Evolutionary conservation across 2,113 vertebrate genomes (phyloP), one percentile per base, ranked within the genome.

Genomic region (Xerus inauris): DNA sequence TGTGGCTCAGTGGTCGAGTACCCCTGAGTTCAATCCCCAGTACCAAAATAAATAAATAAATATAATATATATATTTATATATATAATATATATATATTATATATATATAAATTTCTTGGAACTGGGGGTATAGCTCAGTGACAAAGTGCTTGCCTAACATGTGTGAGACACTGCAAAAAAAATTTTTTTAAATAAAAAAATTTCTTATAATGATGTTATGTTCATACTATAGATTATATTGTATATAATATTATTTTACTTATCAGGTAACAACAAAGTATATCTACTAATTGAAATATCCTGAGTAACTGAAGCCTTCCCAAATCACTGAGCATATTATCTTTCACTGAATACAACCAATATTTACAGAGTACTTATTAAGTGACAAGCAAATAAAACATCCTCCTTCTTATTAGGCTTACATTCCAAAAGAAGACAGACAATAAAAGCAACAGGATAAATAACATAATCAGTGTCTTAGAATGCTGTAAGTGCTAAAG

Each of bases 211-310:
- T 22, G 6, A 84, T n/a, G 45, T n/a, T 38, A 73, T 57, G 77
- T 91, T 38, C 62, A 76, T 32, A 65, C 57, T n/a, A 4, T 5
- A 59, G 19, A 67, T 16, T 5, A 42, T 5, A 81, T 54, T 77
- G 45, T 94, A 91, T 32, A 62, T n/a, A 77, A 82, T 26, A 38
- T 11, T 47, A 40, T 40, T 51, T 89, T 81, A 72, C 30, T 47
- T 6, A 91, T 62, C 49, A 47, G 30, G 26, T 49, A 81, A 86
- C 11, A 91, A 45, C 20, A 87, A 92, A 72, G 9, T 67, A 45
- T 40, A 93, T 81, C 45, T 76, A 85, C 45, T 76, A 71, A 91
- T 76, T 59, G 26, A 93, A 88, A 88, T 42, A 79, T 30, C 40
- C 16, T 81, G 20, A 19, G 42, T 51, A 85, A 77, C 38, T 49